Conservation (phyloP, 2,113 vertebrate species). For the Thamnophis sirtalis region DNA sequence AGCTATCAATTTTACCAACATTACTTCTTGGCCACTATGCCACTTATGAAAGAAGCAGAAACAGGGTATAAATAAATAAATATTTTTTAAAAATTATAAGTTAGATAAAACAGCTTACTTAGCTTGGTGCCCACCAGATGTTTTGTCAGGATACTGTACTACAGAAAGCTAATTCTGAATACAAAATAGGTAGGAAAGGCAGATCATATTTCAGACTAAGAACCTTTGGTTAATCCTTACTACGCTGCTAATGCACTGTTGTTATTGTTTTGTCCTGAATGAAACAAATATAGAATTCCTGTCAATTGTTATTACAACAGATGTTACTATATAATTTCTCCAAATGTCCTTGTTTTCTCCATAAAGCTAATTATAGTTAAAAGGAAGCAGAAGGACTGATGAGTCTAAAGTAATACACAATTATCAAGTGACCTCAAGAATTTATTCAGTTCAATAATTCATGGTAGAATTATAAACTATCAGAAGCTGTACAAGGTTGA, state of each 20-base stretch:
- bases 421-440: neutral
- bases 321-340: constrained; percentile 22
- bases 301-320: constrained; percentile 11
- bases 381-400: neutral
- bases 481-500: accelerated
- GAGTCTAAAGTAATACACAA: neutral
- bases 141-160: neutral
- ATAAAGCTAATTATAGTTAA: constrained; percentile 4
- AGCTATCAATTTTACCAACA: neutral
- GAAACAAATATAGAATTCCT: constrained; percentile 16
- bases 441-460: neutral
- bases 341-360: constrained; percentile 31
- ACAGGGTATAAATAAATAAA: neutral
- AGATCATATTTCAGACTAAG: neutral
- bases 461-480: neutral
- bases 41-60: neutral
- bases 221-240: neutral
- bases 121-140: neutral
- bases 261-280: constrained; percentile 14
- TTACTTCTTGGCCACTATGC: neutral
- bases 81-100: neutral
- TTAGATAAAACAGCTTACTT: neutral
- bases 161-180: neutral
- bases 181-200: neutral
- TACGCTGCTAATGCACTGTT: neutral